Evolutionary conservation across 1,140 invertebrate genomes (phyloP), one percentile per base, ranked within the genome.

Genomic region (Oedothorax gibbosus): DNA sequence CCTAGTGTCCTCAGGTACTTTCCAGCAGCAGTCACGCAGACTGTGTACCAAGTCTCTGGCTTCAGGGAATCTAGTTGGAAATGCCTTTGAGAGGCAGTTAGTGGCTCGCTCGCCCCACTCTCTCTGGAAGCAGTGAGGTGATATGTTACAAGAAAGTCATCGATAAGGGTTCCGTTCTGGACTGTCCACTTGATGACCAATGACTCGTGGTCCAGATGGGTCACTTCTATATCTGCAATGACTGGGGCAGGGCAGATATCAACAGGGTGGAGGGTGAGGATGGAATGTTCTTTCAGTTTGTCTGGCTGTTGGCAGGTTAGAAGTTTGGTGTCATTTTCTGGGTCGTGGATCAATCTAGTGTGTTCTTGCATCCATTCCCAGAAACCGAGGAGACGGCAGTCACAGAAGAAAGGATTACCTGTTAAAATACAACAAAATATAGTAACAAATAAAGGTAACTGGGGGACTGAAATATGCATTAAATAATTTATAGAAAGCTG

Each of bases 321-420:
- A 2, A 87, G 92, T 12, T 60, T 75, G 49, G 88, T 82, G 20
- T 87, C 85, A 8, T 65, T 72, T 35, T 83, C 86, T 10, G 87
- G 20, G 14, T 77, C 35, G 9, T 83, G 64, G 8, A 94, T 92
- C 85, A 93, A 89, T 88, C 95, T 95, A 86, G 94, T 93, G 91
- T 96, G 96, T 90, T 96, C 95, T 87, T 94, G 92, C 87, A 96
- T 92, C 96, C 96, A 97, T 91, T 94, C 94, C 95, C 95, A 96
- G 14, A 96, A 91, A 87, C 95, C 94, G 90, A 96, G 94, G 54
- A 95, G 93, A 87, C 96, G 94, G 89, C 96, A 96, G 87, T 93
- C 94, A 89, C 95, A 96, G 80, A 93, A 92, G 82, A 96, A 90
- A 56, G 95, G 95, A 90, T 97, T 96, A 88, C 95, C 95, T 97